phyloP scores from a whole-genome alignment of 2,888 invertebrate genomes.

The Eueremaeus valkanovi region DNA sequence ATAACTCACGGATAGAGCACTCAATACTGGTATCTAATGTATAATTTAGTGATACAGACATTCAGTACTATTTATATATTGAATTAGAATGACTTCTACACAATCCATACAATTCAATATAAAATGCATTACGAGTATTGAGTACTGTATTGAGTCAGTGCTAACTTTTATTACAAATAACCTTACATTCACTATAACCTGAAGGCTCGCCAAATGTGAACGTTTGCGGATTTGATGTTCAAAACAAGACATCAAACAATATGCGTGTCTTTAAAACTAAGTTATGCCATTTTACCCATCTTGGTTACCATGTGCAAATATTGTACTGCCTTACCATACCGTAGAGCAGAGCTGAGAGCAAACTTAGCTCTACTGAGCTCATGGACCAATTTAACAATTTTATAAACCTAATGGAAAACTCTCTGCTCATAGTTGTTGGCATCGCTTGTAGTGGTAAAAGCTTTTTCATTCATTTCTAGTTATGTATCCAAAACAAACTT shows the following conservation, averaged over 20 bases:
- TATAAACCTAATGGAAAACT: neutral
- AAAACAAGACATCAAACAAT: constrained; percentile 21
- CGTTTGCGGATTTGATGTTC: neutral
- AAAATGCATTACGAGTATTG: no score
- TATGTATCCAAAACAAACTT: neutral
- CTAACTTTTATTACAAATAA: neutral
- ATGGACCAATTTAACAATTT: neutral
- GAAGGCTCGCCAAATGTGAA: constrained; percentile 12
- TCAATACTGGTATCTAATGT: neutral
- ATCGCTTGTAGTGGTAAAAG: neutral
- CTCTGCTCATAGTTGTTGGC: neutral
- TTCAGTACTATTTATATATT: neutral
- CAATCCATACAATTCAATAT: neutral
- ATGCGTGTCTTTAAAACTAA: neutral
- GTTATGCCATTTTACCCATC: neutral
- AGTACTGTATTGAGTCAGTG: neutral
- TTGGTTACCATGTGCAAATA: no score
- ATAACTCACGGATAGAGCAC: neutral
- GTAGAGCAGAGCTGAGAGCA: neutral
- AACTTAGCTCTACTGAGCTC: neutral
- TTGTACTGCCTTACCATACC: neutral
- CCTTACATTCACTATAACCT: neutral
- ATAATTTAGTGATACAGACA: neutral
- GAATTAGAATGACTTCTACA: constrained; percentile 12
- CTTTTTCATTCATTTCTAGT: neutral